Conservation (phyloP, 2,797 vertebrate genomes). For the Xyrichtys novacula region DNA sequence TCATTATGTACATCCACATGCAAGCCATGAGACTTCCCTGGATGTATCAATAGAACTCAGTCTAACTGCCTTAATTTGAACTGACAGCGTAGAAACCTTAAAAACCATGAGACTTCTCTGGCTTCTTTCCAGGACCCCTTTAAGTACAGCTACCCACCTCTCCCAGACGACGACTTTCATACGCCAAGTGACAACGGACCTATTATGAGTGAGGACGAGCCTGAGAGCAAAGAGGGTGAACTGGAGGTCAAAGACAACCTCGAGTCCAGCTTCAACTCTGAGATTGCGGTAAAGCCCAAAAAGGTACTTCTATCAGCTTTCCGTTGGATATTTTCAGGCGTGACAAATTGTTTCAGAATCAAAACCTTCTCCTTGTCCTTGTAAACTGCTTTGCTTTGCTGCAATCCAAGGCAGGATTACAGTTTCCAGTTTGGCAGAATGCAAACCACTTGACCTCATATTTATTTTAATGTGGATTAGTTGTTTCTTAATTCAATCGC, state of each 20-base stretch:
- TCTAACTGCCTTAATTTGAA: background rate
- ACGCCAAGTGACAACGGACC: conserved; percentile 96
- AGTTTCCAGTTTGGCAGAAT: background rate
- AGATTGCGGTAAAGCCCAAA: conserved; percentile 87
- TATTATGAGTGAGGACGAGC: conserved; percentile 92
- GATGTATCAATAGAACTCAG: background rate
- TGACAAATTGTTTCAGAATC: background rate
- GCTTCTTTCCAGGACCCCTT: conserved; percentile 89
- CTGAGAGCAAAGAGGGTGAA: conserved; percentile 91
- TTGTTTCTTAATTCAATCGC: background rate
- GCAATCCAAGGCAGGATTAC: background rate
- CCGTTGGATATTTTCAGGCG: background rate
- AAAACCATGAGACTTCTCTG: conserved; percentile 7
- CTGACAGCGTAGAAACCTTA: background rate
- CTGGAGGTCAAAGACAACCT: conserved; percentile 87
- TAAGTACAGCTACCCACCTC: conserved; percentile 97
- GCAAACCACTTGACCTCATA: too few species aligned
- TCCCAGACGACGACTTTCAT: conserved; percentile 97
- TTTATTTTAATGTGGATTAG: background rate
- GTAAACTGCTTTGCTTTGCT: background rate
- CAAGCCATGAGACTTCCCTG: background rate
- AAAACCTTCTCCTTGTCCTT: background rate
- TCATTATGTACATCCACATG: background rate
- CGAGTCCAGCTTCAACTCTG: conserved; percentile 88
- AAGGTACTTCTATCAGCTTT: conserved; percentile 86